Percentiles rank a stretch among this genome's conserved stretches.
phyloP scores from a whole-genome alignment of 2,113 vertebrate species.

The Spheniscus mendiculus region DNA sequence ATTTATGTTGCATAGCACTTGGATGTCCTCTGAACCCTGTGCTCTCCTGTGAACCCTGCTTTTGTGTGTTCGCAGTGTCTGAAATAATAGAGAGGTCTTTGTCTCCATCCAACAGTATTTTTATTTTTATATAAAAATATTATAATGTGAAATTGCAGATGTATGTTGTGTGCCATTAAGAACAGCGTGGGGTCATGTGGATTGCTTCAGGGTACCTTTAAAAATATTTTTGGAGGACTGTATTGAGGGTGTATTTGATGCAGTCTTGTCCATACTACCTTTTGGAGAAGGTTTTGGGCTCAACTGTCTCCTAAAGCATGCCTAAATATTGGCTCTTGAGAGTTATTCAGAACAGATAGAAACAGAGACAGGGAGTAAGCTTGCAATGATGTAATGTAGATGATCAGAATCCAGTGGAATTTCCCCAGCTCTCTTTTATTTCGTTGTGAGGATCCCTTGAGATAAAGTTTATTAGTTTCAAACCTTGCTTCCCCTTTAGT shows the following conservation, averaged over 20 bases:
- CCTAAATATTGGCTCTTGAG: background rate
- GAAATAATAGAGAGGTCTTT: background rate
- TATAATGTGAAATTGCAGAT: background rate
- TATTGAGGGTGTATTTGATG: background rate
- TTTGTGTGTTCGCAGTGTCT: background rate
- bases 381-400: rapidly evolving
- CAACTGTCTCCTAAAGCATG: background rate
- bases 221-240: background rate
- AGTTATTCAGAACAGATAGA: background rate
- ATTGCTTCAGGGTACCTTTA: background rate
- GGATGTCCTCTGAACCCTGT: background rate
- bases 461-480: background rate
- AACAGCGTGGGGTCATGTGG: background rate
- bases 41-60: background rate
- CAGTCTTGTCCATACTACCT: background rate
- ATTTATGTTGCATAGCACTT: background rate
- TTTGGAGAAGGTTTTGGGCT: background rate
- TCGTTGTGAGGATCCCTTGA: background rate
- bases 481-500: background rate
- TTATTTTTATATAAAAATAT: no score
- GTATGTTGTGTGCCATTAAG: background rate
- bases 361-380: background rate
- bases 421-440: background rate
- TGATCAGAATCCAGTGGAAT: background rate
- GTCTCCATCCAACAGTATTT: background rate